Conservation (phyloP, 2,797 vertebrate genomes). For the Characodon lateralis region DNA sequence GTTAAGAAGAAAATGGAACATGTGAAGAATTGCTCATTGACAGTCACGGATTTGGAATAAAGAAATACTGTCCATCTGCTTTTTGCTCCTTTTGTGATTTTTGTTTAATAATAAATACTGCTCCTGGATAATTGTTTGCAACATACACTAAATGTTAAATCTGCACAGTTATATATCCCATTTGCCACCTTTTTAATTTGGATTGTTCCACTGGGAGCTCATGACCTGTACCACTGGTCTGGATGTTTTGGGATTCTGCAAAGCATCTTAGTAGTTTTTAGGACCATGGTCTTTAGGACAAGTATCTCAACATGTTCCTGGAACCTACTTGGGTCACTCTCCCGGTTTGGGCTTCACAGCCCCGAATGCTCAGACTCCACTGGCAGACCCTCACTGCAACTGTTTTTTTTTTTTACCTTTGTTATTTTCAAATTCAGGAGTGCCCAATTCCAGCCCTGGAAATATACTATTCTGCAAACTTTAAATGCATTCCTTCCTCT, state of each 20-base stretch:
- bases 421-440: too few species aligned
- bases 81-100: neutral
- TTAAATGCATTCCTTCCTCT: too few species aligned
- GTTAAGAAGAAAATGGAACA: slow-evolving; percentile 4
- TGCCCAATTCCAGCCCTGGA: too few species aligned
- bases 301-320: too few species aligned
- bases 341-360: too few species aligned
- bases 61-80: neutral
- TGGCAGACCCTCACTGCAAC: too few species aligned
- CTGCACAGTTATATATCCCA: neutral
- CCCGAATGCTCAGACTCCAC: too few species aligned
- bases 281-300: too few species aligned
- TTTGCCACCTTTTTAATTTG: neutral
- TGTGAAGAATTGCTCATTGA: neutral
- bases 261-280: too few species aligned
- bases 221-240: neutral
- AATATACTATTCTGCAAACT: too few species aligned
- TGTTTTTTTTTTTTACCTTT: too few species aligned
- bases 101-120: neutral
- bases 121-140: neutral
- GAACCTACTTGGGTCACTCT: too few species aligned
- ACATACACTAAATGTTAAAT: neutral
- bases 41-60: slow-evolving; percentile 33
- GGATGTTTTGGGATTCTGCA: neutral
- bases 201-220: neutral